Evolutionary conservation across 2,888 invertebrate genomes (phyloP).

Genomic region (Nomada ferruginata): DNA sequence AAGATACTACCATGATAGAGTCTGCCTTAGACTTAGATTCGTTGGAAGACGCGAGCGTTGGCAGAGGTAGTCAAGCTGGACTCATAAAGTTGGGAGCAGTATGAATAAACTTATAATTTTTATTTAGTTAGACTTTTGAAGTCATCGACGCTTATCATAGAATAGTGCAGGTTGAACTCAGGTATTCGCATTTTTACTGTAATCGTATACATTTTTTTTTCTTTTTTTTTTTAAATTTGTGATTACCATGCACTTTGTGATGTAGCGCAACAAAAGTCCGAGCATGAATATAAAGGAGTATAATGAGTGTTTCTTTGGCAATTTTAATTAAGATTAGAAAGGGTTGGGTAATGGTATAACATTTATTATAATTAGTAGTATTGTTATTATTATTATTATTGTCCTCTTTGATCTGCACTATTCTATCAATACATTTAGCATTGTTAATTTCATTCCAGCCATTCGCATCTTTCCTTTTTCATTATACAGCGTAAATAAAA

Average conservation of each 20-base stretch:
- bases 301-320: slow-evolving; percentile 1
- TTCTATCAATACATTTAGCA: slow-evolving; percentile 41
- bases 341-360: background rate
- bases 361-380: too few species aligned
- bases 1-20: slow-evolving; percentile 96
- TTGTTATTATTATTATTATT: background rate
- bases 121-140: slow-evolving; percentile 54
- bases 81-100: slow-evolving; percentile 87
- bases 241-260: background rate
- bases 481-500: slow-evolving; percentile 36
- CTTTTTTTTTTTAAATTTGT: background rate
- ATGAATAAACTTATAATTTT: slow-evolving; percentile 69
- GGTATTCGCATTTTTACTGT: background rate
- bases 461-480: slow-evolving; percentile 34
- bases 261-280: background rate
- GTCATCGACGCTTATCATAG: slow-evolving; percentile 33
- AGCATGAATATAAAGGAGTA: background rate
- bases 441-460: slow-evolving; percentile 54
- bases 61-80: slow-evolving; percentile 89
- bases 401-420: slow-evolving; percentile 48
- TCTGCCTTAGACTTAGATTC: slow-evolving; percentile 95
- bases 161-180: slow-evolving; percentile 49
- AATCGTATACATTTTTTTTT: background rate
- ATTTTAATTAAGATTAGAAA: slow-evolving; percentile 16
- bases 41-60: slow-evolving; percentile 90